Conservation (phyloP, 2,888 invertebrate genomes). For the Sepiola atlantica region DNA sequence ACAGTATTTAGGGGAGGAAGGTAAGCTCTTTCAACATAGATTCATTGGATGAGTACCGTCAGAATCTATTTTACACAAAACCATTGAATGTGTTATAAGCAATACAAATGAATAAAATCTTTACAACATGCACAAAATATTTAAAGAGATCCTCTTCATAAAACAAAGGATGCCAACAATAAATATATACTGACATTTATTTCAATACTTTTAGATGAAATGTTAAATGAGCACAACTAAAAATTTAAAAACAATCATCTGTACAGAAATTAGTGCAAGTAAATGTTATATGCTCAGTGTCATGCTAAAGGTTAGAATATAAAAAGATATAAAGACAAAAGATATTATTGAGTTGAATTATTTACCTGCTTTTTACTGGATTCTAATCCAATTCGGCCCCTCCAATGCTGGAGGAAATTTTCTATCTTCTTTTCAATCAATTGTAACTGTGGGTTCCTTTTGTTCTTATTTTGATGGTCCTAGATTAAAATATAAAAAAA, state of each 20-base stretch:
- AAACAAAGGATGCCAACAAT: too few species aligned
- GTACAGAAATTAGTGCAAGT: neutral
- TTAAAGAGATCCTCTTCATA: too few species aligned
- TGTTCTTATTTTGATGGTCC: conserved; percentile 72
- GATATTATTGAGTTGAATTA: neutral
- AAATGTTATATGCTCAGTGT: neutral
- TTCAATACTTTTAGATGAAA: too few species aligned
- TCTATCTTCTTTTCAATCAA: conserved; percentile 76
- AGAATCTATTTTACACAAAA: too few species aligned
- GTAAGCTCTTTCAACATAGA: too few species aligned
- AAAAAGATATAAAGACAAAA: neutral
- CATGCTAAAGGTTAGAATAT: neutral
- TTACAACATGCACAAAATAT: conserved; percentile 15
- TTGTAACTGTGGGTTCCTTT: conserved; percentile 70
- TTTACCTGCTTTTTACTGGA: conserved; percentile 67
- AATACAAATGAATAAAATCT: neutral
- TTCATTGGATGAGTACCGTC: too few species aligned
- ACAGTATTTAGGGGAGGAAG: too few species aligned
- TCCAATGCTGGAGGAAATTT: conserved; percentile 76
- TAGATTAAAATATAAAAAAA: conserved; percentile 51
- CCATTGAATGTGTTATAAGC: neutral
- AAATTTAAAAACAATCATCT: too few species aligned
- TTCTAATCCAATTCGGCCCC: conserved; percentile 75
- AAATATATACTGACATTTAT: neutral
- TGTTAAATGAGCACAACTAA: too few species aligned